phyloP scores from a whole-genome alignment of 2,797 vertebrate species.

The Melanotaenia maccullochi region DNA sequence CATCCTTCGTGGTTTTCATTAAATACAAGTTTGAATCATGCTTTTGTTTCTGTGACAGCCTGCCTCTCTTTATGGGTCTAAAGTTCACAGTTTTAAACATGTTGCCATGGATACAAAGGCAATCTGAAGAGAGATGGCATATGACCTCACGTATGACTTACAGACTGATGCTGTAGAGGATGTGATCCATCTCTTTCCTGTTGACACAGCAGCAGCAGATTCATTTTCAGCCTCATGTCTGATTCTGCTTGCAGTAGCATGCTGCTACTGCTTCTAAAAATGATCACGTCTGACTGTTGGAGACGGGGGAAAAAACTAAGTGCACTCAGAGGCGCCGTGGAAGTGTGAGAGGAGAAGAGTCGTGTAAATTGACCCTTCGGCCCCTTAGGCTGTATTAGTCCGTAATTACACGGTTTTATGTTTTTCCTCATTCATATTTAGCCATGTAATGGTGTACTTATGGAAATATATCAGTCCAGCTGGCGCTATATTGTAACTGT shows the following conservation, averaged over 20 bases:
- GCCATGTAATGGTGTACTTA: constrained; percentile 68
- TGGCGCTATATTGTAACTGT: constrained; percentile 58
- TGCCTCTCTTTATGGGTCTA: no score
- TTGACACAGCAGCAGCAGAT: constrained; percentile 34
- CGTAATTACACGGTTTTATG: constrained; percentile 73
- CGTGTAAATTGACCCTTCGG: constrained; percentile 58
- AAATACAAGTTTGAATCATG: neutral
- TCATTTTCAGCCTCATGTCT: constrained; percentile 26
- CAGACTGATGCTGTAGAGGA: constrained; percentile 20
- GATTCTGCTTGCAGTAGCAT: constrained; percentile 21
- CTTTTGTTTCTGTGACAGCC: no score
- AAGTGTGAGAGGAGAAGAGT: constrained; percentile 31
- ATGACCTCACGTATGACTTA: constrained; percentile 44
- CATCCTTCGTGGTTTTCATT: neutral
- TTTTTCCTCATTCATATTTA: constrained; percentile 69
- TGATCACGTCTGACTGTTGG: constrained; percentile 44
- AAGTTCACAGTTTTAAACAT: neutral
- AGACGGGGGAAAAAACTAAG: constrained; percentile 24
- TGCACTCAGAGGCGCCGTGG: constrained; percentile 32
- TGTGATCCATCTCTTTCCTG: constrained; percentile 39
- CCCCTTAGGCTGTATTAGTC: constrained; percentile 54
- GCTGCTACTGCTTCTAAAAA: constrained; percentile 56
- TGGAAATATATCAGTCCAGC: constrained; percentile 60
- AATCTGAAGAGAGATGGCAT: neutral
- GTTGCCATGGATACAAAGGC: constrained; percentile 4